phyloP scores from a whole-genome alignment of 92 coral and sea anemone genomes.

The Siderastrea siderea region DNA sequence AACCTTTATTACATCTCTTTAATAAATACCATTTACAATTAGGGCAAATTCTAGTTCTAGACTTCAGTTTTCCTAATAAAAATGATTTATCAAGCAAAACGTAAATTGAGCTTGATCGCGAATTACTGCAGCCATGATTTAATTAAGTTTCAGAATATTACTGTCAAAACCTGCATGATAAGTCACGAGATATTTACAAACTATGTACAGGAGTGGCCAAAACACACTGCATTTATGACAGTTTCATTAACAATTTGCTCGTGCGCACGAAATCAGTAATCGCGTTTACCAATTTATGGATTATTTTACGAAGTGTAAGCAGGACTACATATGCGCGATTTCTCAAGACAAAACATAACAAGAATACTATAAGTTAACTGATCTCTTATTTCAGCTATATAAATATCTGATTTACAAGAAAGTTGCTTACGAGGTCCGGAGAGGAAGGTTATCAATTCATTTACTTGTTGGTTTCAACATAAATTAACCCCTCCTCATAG shows the following conservation, averaged over 20 bases:
- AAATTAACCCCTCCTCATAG: no score
- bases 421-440: neutral
- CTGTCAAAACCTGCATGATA: neutral
- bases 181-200: no score
- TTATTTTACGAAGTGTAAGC: neutral
- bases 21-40: neutral
- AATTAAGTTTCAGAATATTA: neutral
- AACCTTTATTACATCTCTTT: neutral
- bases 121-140: no score
- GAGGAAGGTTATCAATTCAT: neutral
- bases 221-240: no score
- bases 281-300: no score
- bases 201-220: no score
- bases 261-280: no score
- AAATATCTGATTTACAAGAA: neutral
- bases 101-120: no score
- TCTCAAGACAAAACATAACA: neutral
- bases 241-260: no score
- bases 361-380: neutral
- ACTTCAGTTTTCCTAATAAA: no score
- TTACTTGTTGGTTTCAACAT: neutral
- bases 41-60: neutral
- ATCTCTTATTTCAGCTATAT: neutral
- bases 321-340: neutral
- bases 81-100: no score